A percentile compares a stretch with the other conserved stretches of the same genome.
phyloP scores from a whole-genome alignment of 2,113 vertebrate genomes.

The Melierax canorus region DNA sequence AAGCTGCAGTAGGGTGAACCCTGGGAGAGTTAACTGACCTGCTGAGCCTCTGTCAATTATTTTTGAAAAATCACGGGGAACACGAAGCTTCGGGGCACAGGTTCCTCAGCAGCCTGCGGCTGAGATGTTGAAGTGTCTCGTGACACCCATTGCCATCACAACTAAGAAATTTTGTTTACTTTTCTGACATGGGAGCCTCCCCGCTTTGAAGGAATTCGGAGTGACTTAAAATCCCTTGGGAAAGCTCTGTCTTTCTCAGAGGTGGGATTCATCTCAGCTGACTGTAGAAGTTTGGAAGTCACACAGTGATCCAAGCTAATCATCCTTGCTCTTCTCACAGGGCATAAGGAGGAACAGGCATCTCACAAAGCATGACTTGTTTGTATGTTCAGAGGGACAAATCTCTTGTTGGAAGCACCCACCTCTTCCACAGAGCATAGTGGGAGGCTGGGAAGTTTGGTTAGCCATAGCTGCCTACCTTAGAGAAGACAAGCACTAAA shows the following conservation, averaged over 20 bases:
- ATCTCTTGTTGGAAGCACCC: background rate
- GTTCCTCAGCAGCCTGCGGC: slow-evolving; percentile 1
- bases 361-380: background rate
- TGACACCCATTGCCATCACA: background rate
- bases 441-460: background rate
- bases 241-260: background rate
- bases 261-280: background rate
- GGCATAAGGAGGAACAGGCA: background rate
- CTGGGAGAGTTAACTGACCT: slow-evolving; percentile 18
- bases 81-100: background rate
- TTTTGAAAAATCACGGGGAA: slow-evolving; percentile 11
- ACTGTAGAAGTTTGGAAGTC: background rate
- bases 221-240: slow-evolving; percentile 16
- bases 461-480: background rate
- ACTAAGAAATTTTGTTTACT: slow-evolving; percentile 5
- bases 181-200: background rate
- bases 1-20: background rate
- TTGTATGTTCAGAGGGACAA: background rate
- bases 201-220: background rate
- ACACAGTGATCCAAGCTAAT: background rate
- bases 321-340: background rate
- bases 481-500: background rate
- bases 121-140: background rate
- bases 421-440: background rate
- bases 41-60: slow-evolving; percentile 40